Evolutionary conservation across 2,888 invertebrate genomes (phyloP), one percentile per base, ranked within the genome.

Genomic region (Tipula lateralis): DNA sequence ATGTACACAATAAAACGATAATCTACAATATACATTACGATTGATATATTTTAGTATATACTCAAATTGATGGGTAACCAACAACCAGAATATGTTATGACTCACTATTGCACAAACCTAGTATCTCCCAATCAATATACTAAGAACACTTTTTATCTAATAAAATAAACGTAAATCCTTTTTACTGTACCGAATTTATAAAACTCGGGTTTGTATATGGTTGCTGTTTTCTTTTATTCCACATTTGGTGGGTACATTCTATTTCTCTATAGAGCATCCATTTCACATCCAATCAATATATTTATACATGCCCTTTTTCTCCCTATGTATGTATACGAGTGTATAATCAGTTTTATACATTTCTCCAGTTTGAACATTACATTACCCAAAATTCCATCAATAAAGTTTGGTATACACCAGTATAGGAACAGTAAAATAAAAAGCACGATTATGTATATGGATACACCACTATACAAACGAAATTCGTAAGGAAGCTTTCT

Each of bases 201-300:
- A 24, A 24, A 24, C 12, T 66, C 66, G 66, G n/a, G n/a, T 50
- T 1, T 50, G 16, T n/a, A 16, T 50, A 39, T 39, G 16, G n/a
- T n/a, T 50, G n/a, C 16, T 44, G 4, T 5, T n/a, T 44, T 16
- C 44, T 44, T n/a, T n/a, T 50, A 50, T 16, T 36, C 36, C 12
- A 1, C 6, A 2, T 4, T 50, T 16, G 44, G 44, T 24, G 66
- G 9, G 24, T 66, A 66, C 66, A 66, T 66, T 66, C 24, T 2
- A 66, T 24, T 16, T 24, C 66, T 24, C 66, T 7, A 6, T 12
- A 7, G 2, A 66, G 66, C 66, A 66, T 66, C 66, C 66, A 66
- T 66, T 66, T 66, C 66, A 66, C 66, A 66, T 66, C 24, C 24
- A 66, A 66, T 66, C 66, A 66, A 66, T 66, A 66, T 24, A 66